phyloP scores from a whole-genome alignment of 2,113 vertebrate species.

The Zingel zingel region DNA sequence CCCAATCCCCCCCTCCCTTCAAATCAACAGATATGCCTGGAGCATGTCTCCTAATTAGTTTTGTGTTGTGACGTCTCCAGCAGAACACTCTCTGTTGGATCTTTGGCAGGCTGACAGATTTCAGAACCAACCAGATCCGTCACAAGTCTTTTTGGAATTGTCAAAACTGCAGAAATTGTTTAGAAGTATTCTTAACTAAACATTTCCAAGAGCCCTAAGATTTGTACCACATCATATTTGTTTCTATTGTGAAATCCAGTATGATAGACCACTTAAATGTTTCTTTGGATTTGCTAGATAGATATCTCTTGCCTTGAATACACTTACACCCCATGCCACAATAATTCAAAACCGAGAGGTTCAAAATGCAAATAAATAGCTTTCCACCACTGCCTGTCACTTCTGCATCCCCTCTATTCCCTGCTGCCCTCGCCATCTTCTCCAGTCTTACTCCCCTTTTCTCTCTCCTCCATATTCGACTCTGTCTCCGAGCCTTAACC shows the following conservation, averaged over 20 bases:
- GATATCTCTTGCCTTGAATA: conserved; percentile 1
- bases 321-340: conserved; percentile 4
- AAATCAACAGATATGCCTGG: conserved; percentile 58
- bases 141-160: neutral
- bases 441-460: conserved; percentile 56
- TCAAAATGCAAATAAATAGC: conserved; percentile 52
- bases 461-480: conserved; percentile 66
- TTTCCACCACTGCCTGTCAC: conserved; percentile 66
- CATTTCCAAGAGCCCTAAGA: conserved; percentile 28
- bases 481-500: conserved; percentile 86
- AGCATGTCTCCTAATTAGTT: conserved; percentile 57
- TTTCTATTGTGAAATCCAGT: conserved; percentile 28
- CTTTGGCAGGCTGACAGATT: conserved; percentile 44
- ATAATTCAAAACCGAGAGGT: conserved; percentile 51
- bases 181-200: conserved; percentile 3
- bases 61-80: conserved; percentile 46
- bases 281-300: conserved; percentile 19
- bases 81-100: conserved; percentile 38
- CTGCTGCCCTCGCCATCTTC: conserved; percentile 66
- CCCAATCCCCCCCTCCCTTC: conserved; percentile 24
- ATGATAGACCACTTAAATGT: conserved; percentile 26
- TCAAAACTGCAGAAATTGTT: conserved; percentile 29
- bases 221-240: conserved; percentile 28
- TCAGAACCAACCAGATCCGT: conserved; percentile 30
- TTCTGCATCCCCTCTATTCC: conserved; percentile 61